These are phyloP conservation scores for Hesperia comma DNA, from an alignment of 2,888 invertebrate species.

Conservation along the genomic window DNA sequence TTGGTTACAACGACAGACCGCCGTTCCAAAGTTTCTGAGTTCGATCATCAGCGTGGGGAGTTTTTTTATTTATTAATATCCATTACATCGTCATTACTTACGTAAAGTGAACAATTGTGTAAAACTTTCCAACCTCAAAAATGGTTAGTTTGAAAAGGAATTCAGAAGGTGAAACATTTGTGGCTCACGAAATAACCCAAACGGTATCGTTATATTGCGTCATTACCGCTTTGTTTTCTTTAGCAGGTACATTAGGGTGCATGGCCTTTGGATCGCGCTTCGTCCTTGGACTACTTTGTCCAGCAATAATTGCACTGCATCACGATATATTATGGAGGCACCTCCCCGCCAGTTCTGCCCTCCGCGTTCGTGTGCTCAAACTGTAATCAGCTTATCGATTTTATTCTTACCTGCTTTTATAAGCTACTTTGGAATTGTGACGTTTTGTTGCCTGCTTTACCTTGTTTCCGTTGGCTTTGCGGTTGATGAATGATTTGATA, in stretches of 20 bases:
- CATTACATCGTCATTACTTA: too few relatives aligned
- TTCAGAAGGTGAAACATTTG: not conserved
- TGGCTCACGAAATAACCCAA: not conserved
- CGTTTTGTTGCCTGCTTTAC: constrained; percentile 10
- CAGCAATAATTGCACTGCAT: constrained; percentile 74
- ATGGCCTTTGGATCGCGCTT: constrained; percentile 57
- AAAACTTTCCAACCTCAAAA: not conserved
- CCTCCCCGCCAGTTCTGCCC: constrained; percentile 50
- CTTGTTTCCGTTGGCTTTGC: not conserved
- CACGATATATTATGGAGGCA: constrained; percentile 64
- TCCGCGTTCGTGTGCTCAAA: constrained; percentile 45
- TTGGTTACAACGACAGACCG: too few relatives aligned
- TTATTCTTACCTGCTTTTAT: constrained; percentile 48
- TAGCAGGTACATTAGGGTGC: constrained; percentile 41
- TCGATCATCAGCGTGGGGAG: too few relatives aligned
- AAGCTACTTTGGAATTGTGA: constrained; percentile 41
- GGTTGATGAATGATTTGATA: constrained; percentile 24
- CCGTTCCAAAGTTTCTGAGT: too few relatives aligned
- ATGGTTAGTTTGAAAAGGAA: not conserved
- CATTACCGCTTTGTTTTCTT: constrained; percentile 13
- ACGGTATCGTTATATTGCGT: constrained; percentile 6
- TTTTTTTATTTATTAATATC: too few relatives aligned
- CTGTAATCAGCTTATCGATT: constrained; percentile 54
- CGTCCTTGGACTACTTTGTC: constrained; percentile 76
- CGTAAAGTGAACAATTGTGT: not conserved